A percentile compares a stretch with the other conserved stretches of the same genome.
phyloP scores from a whole-genome alignment of 2,888 invertebrate species.

The Philaethria dido region DNA sequence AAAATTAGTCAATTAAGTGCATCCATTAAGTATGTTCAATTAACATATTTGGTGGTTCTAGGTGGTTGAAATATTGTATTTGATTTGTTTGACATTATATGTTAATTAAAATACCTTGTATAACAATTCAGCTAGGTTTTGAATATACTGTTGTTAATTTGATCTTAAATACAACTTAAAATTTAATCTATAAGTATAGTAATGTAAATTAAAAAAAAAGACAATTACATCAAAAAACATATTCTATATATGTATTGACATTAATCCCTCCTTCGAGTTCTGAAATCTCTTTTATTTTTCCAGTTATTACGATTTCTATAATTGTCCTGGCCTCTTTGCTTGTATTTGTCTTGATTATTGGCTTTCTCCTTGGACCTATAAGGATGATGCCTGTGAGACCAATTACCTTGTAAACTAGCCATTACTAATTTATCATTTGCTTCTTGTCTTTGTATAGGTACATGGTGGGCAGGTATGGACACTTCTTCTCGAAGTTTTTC shows the following conservation, averaged over 20 bases:
- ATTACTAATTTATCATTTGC: constrained; percentile 62
- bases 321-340: constrained; percentile 56
- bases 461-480: constrained; percentile 50
- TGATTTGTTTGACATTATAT: no score
- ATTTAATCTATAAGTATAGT: no score
- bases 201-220: neutral
- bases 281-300: constrained; percentile 48
- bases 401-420: constrained; percentile 79
- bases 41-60: no score
- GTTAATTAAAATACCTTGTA: no score
- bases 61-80: no score
- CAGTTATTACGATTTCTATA: constrained; percentile 50
- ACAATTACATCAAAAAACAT: neutral
- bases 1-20: no score
- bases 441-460: constrained; percentile 53
- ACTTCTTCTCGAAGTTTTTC: constrained; percentile 61
- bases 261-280: constrained; percentile 36
- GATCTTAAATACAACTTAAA: no score
- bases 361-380: constrained; percentile 63
- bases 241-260: neutral
- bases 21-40: no score
- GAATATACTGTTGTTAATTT: no score
- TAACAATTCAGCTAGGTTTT: no score
- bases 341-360: constrained; percentile 56
- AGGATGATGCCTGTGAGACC: constrained; percentile 76